A percentile compares a stretch with the other conserved stretches of the same genome.
Conservation (phyloP, 2,797 vertebrate species). For the Brotogeris chrysoptera region DNA sequence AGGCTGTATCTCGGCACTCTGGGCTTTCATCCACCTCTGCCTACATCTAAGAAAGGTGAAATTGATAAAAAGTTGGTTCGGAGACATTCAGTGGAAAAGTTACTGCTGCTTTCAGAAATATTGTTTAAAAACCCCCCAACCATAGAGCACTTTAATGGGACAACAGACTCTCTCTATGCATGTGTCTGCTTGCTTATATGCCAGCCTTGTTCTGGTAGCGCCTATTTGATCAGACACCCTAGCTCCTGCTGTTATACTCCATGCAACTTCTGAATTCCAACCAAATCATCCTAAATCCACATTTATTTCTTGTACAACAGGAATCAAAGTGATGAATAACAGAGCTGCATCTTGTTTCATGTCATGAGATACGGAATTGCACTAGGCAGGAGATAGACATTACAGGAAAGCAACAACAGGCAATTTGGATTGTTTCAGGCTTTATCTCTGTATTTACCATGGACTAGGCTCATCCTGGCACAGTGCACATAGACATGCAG, state of each 20-base stretch:
- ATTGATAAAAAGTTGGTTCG: background rate
- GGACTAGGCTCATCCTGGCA: background rate
- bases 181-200: background rate
- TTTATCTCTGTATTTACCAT: background rate
- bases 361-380: background rate
- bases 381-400: background rate
- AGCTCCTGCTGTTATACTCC: background rate
- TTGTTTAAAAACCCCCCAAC: accelerated
- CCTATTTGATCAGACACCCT: background rate
- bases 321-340: background rate
- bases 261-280: background rate
- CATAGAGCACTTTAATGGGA: background rate
- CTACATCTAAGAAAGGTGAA: background rate
- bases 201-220: background rate
- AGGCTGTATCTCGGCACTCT: background rate
- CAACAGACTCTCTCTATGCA: background rate
- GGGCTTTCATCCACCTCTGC: background rate
- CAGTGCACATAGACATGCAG: background rate
- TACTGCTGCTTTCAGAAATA: background rate
- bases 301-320: background rate
- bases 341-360: background rate
- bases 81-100: background rate
- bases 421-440: background rate
- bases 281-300: background rate
- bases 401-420: background rate